Evolutionary conservation across 2,113 vertebrate genomes (phyloP).

Genomic region (Fulmarus glacialis): DNA sequence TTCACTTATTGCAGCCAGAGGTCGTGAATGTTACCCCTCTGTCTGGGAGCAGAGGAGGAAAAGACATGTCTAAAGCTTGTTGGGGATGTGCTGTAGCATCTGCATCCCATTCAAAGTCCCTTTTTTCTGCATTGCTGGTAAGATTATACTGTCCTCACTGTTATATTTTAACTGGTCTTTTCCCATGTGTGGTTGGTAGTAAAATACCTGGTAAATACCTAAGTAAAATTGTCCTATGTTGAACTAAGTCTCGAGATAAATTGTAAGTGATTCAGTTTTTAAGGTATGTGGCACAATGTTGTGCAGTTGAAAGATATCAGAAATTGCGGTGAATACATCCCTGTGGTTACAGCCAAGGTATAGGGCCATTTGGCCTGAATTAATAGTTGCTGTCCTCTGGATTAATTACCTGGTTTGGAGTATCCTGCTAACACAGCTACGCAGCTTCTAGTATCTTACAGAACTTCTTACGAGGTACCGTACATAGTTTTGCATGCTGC

Average conservation of each 20-base stretch:
- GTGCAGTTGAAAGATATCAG: neutral
- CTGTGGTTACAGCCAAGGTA: neutral
- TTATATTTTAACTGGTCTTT: neutral
- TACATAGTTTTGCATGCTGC: accelerated
- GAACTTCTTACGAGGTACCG: accelerated
- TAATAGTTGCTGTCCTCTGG: neutral
- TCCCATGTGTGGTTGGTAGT: neutral
- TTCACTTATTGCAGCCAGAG: neutral
- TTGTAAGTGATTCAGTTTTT: neutral
- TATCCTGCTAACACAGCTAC: neutral
- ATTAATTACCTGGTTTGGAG: neutral
- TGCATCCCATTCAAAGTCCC: neutral
- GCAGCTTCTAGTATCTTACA: accelerated
- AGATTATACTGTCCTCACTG: neutral
- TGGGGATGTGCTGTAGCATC: neutral
- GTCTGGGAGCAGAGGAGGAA: neutral
- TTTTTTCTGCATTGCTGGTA: neutral
- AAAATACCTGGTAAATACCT: neutral
- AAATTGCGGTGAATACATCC: neutral
- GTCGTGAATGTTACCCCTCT: accelerated
- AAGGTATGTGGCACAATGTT: accelerated
- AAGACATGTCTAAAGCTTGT: neutral
- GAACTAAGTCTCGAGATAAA: neutral
- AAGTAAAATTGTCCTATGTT: neutral
- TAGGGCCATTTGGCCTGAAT: neutral